Percentiles rank a stretch among this genome's conserved stretches.
These are phyloP conservation scores for Gerris buenoi DNA, from an alignment of 1,140 invertebrate genomes.

Conservation along the genomic window DNA sequence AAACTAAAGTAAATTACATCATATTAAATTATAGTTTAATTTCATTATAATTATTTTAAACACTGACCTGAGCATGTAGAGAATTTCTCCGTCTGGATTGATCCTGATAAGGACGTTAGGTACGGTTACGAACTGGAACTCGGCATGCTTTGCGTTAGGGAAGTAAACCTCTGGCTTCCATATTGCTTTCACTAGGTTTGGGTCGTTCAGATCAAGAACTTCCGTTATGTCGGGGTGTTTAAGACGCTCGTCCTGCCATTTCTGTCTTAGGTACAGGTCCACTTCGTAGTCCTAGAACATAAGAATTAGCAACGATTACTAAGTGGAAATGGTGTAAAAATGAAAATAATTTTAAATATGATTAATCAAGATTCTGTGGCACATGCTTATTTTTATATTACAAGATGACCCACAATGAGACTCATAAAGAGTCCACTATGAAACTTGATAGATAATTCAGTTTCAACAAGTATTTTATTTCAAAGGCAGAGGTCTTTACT, in stretches of 20 bases:
- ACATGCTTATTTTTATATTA: background rate
- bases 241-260: conserved; percentile 39
- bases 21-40: too few relatives aligned
- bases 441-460: too few relatives aligned
- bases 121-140: conserved; percentile 48
- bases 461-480: too few relatives aligned
- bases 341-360: background rate
- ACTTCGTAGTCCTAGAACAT: conserved; percentile 40
- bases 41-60: too few relatives aligned
- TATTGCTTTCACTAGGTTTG: conserved; percentile 39
- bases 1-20: too few relatives aligned
- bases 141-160: conserved; percentile 48
- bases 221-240: conserved; percentile 35
- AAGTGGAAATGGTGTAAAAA: background rate
- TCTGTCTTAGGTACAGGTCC: conserved; percentile 40
- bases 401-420: background rate
- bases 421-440: too few relatives aligned
- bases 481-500: too few relatives aligned
- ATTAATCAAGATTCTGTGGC: background rate
- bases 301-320: conserved; percentile 4
- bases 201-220: conserved; percentile 39
- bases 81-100: conserved; percentile 41
- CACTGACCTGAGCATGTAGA: conserved; percentile 48
- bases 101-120: conserved; percentile 51
- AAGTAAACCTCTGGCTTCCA: conserved; percentile 57